These are phyloP conservation scores for Stegodyphus mimosarum DNA, from an alignment of 1,140 invertebrate species.

Conservation along the genomic window DNA sequence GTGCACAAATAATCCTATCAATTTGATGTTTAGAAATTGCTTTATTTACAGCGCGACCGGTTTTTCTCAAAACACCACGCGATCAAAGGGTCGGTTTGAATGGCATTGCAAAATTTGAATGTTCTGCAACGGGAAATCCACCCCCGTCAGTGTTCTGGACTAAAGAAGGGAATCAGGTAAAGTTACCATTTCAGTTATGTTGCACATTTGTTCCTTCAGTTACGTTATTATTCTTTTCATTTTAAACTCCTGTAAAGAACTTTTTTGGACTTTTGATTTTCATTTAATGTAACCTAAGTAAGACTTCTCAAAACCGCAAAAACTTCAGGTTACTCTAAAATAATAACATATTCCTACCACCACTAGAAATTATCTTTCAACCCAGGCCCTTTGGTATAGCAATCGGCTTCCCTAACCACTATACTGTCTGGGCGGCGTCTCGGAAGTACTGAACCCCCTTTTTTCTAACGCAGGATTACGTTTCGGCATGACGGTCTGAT, in stretches of 20 bases:
- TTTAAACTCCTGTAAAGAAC: background rate
- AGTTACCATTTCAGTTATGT: slow-evolving; percentile 51
- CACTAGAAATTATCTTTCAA: too few species aligned
- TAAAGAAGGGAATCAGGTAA: slow-evolving; percentile 80
- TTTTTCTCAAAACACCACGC: slow-evolving; percentile 79
- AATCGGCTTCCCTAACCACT: too few species aligned
- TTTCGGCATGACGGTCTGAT: too few species aligned
- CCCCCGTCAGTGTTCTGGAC: slow-evolving; percentile 89
- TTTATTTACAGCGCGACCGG: slow-evolving; percentile 76
- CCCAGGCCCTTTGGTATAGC: too few species aligned
- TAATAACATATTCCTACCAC: too few species aligned
- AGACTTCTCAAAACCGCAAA: too few species aligned
- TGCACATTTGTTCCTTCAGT: background rate
- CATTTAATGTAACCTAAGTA: too few species aligned
- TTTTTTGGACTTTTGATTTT: too few species aligned
- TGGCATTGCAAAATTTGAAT: slow-evolving; percentile 83
- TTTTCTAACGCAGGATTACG: too few species aligned
- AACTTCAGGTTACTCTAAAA: too few species aligned
- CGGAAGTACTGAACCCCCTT: too few species aligned
- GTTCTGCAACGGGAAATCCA: slow-evolving; percentile 85
- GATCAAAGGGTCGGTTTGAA: slow-evolving; percentile 83
- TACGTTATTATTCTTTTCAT: background rate
- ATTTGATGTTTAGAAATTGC: background rate
- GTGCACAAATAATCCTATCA: background rate
- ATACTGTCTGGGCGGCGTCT: too few species aligned